Evolutionary conservation across 2,888 invertebrate genomes (phyloP).

Genomic region (Ochropleura leucogaster): DNA sequence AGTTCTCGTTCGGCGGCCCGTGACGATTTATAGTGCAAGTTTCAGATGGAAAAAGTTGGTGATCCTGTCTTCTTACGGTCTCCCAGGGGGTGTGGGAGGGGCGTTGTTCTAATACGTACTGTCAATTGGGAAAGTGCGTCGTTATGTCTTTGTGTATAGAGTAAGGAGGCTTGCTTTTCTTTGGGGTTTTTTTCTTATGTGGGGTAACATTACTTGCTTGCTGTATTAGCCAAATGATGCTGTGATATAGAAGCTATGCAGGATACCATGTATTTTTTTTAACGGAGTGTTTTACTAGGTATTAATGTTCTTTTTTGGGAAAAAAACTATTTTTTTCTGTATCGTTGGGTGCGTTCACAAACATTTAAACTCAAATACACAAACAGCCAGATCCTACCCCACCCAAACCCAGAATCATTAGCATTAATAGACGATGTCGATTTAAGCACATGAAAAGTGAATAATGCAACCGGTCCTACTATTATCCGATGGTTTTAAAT

Average conservation of each 20-base stretch:
- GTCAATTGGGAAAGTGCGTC: slow-evolving; percentile 72
- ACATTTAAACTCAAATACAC: no score
- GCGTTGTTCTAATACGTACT: slow-evolving; percentile 69
- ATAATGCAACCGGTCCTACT: no score
- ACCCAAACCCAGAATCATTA: no score
- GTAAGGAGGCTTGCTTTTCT: slow-evolving; percentile 32
- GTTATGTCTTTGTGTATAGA: slow-evolving; percentile 58
- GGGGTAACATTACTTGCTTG: slow-evolving; percentile 19
- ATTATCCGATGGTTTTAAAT: slow-evolving; percentile 7
- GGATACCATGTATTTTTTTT: not conserved
- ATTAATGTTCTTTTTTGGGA: no score
- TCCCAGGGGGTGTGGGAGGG: slow-evolving; percentile 66
- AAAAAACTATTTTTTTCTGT: no score
- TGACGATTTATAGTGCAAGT: slow-evolving; percentile 88
- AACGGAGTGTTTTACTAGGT: not conserved
- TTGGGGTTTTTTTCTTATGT: slow-evolving; percentile 9
- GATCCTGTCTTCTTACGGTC: slow-evolving; percentile 77
- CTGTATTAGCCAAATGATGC: slow-evolving; percentile 26
- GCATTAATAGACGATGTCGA: not conserved
- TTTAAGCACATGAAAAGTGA: not conserved
- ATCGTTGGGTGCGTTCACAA: no score
- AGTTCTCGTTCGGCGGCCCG: slow-evolving; percentile 76
- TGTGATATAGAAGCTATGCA: not conserved
- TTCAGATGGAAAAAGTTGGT: slow-evolving; percentile 89
- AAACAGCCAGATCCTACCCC: no score